These are phyloP conservation scores for Malachius bipustulatus DNA, from an alignment of 2,888 invertebrate genomes.

Conservation along the genomic window DNA sequence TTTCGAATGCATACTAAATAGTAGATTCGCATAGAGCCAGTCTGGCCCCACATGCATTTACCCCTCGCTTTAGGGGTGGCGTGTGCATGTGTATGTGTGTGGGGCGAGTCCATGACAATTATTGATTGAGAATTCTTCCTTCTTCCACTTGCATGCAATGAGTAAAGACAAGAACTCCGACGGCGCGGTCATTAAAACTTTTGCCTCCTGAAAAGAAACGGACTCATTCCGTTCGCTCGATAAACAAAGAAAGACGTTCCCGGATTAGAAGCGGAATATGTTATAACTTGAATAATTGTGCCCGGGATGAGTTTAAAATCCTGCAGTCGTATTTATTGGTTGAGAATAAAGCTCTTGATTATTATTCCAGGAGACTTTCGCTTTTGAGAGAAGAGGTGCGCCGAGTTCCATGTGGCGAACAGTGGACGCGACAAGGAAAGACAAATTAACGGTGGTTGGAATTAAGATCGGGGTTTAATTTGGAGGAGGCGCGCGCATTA, in stretches of 20 bases:
- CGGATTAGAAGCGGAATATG: slow-evolving; percentile 37
- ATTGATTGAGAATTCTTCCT: slow-evolving; percentile 59
- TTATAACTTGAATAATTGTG: slow-evolving; percentile 39
- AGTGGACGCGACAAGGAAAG: slow-evolving; percentile 20
- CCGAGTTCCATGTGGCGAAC: slow-evolving; percentile 7
- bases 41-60: too few relatives aligned
- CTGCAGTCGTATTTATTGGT: slow-evolving; percentile 37
- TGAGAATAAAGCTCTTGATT: slow-evolving; percentile 34
- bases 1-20: too few relatives aligned
- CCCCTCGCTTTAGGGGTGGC: not conserved
- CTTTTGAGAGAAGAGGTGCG: slow-evolving; percentile 23
- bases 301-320: slow-evolving; percentile 38
- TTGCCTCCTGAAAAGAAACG: slow-evolving; percentile 37
- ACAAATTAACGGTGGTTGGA: slow-evolving; percentile 28
- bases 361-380: slow-evolving; percentile 35
- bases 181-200: slow-evolving; percentile 36
- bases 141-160: slow-evolving; percentile 35
- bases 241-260: slow-evolving; percentile 31
- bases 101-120: slow-evolving; percentile 47
- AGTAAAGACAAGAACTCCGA: slow-evolving; percentile 28
- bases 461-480: slow-evolving; percentile 33
- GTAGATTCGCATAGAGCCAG: too few relatives aligned
- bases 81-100: slow-evolving; percentile 15
- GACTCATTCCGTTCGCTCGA: slow-evolving; percentile 34
- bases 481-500: slow-evolving; percentile 24